phyloP scores from a whole-genome alignment of 2,888 invertebrate genomes.

The Apamea monoglypha region DNA sequence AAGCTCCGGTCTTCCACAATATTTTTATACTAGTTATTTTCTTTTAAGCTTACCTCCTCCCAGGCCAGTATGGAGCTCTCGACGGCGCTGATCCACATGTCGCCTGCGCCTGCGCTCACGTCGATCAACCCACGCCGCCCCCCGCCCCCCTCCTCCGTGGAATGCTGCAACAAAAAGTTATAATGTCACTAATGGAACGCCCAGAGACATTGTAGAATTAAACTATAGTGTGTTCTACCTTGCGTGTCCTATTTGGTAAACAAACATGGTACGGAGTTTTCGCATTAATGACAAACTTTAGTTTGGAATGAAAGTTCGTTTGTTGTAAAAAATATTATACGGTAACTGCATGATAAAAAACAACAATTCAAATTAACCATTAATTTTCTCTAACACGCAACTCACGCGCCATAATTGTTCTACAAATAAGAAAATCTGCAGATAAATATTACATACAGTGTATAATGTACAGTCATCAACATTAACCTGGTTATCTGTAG shows the following conservation, averaged over 20 bases:
- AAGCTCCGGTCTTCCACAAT: neutral
- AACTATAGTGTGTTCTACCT: neutral
- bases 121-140: conserved; percentile 77
- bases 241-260: neutral
- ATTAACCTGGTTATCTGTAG: neutral
- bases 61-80: conserved; percentile 92
- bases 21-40: neutral
- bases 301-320: neutral
- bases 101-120: conserved; percentile 85
- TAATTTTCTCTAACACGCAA: neutral
- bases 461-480: neutral
- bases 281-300: neutral
- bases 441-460: neutral
- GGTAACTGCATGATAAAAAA: neutral
- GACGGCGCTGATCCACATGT: conserved; percentile 93
- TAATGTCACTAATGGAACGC: conserved; percentile 10
- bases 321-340: neutral
- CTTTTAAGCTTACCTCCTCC: conserved; percentile 88
- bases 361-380: neutral
- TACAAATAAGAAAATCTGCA: neutral
- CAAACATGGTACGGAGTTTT: neutral
- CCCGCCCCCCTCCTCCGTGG: conserved; percentile 79
- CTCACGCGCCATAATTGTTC: neutral
- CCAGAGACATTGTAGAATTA: neutral
- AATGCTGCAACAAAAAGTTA: conserved; percentile 82